These are phyloP conservation scores for Pedionomus torquatus DNA, from an alignment of 2,113 vertebrate genomes.

Conservation along the genomic window DNA sequence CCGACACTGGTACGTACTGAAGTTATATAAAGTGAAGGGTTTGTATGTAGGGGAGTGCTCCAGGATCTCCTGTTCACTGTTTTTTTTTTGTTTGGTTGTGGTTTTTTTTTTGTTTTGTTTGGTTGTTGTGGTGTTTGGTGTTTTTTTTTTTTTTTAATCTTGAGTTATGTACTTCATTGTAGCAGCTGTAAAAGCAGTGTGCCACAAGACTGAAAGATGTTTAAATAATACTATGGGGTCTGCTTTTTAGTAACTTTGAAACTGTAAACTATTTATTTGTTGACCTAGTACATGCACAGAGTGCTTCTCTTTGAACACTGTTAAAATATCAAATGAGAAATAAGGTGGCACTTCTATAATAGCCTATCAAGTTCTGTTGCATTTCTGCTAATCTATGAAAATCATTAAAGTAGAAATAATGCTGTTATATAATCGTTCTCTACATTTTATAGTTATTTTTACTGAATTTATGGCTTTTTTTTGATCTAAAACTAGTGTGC, in stretches of 20 bases:
- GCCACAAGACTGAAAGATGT: neutral
- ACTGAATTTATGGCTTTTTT: neutral
- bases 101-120: neutral
- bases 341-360: neutral
- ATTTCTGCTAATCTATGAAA: neutral
- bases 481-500: neutral
- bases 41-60: neutral
- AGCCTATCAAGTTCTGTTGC: neutral
- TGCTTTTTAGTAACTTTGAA: neutral
- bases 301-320: neutral
- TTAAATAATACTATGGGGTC: neutral
- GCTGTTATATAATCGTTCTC: neutral
- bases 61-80: neutral
- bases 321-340: neutral
- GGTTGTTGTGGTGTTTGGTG: no score
- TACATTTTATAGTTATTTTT: neutral
- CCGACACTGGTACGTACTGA: conserved; percentile 88
- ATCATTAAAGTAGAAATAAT: neutral
- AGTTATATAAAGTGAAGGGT: neutral
- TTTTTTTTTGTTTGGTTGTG: neutral
- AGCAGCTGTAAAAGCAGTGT: neutral
- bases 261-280: neutral
- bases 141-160: neutral
- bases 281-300: rapidly evolving
- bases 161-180: neutral